A percentile compares a stretch with the other conserved stretches of the same genome.
Evolutionary conservation across 2,797 vertebrate genomes (phyloP).

Genomic region (Anguilla marmorata): DNA sequence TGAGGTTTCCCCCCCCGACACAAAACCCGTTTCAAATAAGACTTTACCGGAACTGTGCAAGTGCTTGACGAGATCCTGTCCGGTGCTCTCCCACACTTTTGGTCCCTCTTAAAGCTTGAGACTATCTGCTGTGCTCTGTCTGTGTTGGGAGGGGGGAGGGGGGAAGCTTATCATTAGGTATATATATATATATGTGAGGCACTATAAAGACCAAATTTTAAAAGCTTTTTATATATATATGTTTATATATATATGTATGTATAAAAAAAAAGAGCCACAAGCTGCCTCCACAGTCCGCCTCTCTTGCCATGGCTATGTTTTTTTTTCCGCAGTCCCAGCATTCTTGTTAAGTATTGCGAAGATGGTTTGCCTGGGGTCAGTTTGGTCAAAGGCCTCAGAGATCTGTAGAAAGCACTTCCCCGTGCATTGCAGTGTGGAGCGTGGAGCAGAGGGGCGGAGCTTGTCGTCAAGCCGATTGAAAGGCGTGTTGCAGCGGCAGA

Average conservation of each 20-base stretch:
- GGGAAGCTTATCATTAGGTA: not conserved
- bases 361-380: not conserved
- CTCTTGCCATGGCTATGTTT: not conserved
- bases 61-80: slow-evolving; percentile 25
- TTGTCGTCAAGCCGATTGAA: slow-evolving; percentile 24
- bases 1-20: slow-evolving; percentile 43
- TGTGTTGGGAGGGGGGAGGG: not conserved
- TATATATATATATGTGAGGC: slow-evolving; percentile 23
- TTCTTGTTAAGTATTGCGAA: slow-evolving; percentile 13
- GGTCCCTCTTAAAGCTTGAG: not conserved
- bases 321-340: not conserved
- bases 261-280: not conserved
- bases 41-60: slow-evolving; percentile 33
- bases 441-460: slow-evolving; percentile 35
- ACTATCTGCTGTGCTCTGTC: not conserved
- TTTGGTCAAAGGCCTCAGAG: not conserved
- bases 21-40: not conserved
- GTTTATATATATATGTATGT: no score
- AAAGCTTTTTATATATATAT: slow-evolving; percentile 1
- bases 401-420: slow-evolving; percentile 56
- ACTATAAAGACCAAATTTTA: slow-evolving; percentile 37
- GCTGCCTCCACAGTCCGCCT: not conserved
- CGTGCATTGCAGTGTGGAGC: slow-evolving; percentile 35
- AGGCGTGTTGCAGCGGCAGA: not conserved
- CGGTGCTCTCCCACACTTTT: not conserved